A percentile compares a stretch with the other conserved stretches of the same genome.
Evolutionary conservation across 2,888 invertebrate species (phyloP).

Genomic region (Salticus scenicus): DNA sequence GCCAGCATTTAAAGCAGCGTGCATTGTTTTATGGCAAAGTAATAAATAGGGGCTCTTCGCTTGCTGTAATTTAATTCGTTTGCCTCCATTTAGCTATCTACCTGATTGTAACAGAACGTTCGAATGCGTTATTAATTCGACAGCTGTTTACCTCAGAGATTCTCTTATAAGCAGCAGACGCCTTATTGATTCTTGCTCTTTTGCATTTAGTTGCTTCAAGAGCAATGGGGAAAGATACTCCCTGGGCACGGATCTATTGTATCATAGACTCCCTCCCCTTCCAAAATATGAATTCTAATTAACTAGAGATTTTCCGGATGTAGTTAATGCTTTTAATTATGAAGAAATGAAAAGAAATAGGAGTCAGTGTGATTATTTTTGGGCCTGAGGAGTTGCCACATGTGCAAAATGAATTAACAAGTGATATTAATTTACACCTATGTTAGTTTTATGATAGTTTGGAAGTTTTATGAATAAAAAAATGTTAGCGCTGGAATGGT

Average conservation of each 20-base stretch:
- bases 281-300: constrained; percentile 3
- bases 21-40: constrained; percentile 37
- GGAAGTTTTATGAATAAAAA: no score
- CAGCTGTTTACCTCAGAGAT: background rate
- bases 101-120: constrained; percentile 13
- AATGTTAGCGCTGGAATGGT: no score
- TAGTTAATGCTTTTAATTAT: constrained; percentile 28
- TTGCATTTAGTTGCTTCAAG: constrained; percentile 3
- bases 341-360: constrained; percentile 18
- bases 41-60: constrained; percentile 57
- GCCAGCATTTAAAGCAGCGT: constrained; percentile 26
- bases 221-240: background rate
- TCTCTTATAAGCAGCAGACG: background rate
- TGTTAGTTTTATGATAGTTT: no score
- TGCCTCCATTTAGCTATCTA: background rate
- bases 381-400: background rate
- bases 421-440: no score
- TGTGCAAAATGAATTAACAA: no score
- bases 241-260: background rate
- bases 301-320: constrained; percentile 4
- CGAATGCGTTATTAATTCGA: constrained; percentile 9
- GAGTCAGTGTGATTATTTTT: background rate
- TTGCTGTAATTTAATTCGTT: constrained; percentile 36
- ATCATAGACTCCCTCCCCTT: background rate
- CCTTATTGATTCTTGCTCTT: constrained; percentile 12